Evolutionary conservation across 2,797 vertebrate genomes (phyloP).

Genomic region (Gambusia yucatana): DNA sequence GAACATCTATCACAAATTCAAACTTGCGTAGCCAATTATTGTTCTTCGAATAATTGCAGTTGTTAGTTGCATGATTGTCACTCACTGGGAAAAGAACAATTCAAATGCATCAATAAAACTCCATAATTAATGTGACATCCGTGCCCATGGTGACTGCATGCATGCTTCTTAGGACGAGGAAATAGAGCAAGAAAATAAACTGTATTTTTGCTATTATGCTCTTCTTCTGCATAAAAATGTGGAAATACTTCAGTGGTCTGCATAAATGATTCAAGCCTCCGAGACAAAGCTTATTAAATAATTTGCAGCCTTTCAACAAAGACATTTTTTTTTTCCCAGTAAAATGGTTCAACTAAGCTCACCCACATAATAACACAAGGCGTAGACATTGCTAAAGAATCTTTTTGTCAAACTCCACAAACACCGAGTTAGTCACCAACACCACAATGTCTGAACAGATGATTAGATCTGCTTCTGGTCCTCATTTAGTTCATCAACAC

Average conservation of each 20-base stretch:
- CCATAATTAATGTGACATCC: neutral
- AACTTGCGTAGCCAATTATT: neutral
- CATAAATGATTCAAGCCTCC: conserved; percentile 52
- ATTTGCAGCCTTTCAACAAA: conserved; percentile 40
- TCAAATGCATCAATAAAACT: neutral
- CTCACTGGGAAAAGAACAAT: neutral
- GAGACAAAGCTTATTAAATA: conserved; percentile 49
- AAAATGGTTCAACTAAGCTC: conserved; percentile 21
- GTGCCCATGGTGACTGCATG: neutral
- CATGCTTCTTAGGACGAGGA: neutral
- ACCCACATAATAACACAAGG: neutral
- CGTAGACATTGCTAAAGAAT: neutral
- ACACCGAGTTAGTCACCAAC: neutral
- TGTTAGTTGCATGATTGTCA: neutral
- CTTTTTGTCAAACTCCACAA: conserved; percentile 15
- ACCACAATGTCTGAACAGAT: conserved; percentile 18
- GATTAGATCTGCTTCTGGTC: conserved; percentile 18
- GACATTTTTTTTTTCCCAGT: neutral
- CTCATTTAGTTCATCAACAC: conserved; percentile 30
- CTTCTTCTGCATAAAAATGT: conserved; percentile 28
- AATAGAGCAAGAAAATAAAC: neutral
- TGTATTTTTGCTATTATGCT: conserved; percentile 25
- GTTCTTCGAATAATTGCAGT: neutral
- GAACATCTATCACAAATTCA: neutral
- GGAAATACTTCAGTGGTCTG: conserved; percentile 44